Conservation (phyloP, 2,888 invertebrate species). For the Vesta saturnalis region DNA sequence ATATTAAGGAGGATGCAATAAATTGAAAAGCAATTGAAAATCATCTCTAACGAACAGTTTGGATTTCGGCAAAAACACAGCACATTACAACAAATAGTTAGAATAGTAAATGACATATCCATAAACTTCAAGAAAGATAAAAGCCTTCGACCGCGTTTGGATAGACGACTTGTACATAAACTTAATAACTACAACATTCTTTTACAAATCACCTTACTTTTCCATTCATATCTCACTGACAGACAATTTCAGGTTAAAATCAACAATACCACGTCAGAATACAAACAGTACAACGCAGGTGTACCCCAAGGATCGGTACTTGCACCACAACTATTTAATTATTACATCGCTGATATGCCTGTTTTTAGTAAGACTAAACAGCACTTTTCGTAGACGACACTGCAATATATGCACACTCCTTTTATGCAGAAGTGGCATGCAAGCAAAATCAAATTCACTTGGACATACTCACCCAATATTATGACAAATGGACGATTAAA, state of each 20-base stretch:
- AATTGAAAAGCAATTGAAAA: constrained; percentile 18
- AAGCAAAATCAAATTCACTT: constrained; percentile 40
- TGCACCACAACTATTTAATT: constrained; percentile 36
- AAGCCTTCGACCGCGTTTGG: constrained; percentile 53
- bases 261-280: not conserved
- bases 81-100: constrained; percentile 47
- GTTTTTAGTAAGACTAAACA: constrained; percentile 19
- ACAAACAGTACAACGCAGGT: constrained; percentile 17
- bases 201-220: too few relatives aligned
- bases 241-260: constrained; percentile 5
- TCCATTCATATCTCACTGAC: not conserved
- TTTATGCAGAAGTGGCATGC: constrained; percentile 34
- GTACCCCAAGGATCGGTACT: constrained; percentile 38
- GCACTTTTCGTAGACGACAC: constrained; percentile 45
- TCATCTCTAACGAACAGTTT: constrained; percentile 43
- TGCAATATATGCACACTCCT: constrained; percentile 43
- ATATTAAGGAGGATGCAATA: constrained; percentile 22
- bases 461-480: constrained; percentile 23
- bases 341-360: constrained; percentile 40
- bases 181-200: not conserved
- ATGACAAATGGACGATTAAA: constrained; percentile 36
- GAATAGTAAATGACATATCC: constrained; percentile 46
- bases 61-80: constrained; percentile 49
- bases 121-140: constrained; percentile 46
- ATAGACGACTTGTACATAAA: constrained; percentile 43